Percentiles rank a stretch among this genome's conserved stretches.
Conservation (phyloP, 35 echinoderm and acorn worm genomes). For the Acanthaster planci region DNA sequence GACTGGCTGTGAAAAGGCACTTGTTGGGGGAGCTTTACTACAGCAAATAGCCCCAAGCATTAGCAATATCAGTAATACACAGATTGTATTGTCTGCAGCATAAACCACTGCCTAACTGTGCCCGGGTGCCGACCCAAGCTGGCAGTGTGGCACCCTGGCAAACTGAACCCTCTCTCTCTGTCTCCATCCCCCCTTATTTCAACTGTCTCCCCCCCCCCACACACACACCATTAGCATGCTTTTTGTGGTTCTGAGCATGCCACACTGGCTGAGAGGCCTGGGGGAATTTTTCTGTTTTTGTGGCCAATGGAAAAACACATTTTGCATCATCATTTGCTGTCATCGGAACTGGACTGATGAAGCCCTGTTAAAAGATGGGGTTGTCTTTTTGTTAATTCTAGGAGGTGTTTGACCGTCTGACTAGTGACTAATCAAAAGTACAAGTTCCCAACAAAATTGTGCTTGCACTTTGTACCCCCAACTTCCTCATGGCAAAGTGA, state of each 20-base stretch:
- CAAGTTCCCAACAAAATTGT: neutral
- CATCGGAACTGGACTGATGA: conserved; percentile 3
- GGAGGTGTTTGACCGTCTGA: conserved; percentile 20
- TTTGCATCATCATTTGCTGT: neutral
- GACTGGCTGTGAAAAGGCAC: neutral
- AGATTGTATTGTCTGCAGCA: neutral
- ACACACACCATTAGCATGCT: too few species aligned
- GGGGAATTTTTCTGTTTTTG: conserved; percentile 21
- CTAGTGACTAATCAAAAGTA: conserved; percentile 11
- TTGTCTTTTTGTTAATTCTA: conserved; percentile 27
- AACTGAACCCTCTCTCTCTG: neutral
- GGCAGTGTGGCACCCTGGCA: too few species aligned
- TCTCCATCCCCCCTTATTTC: neutral
- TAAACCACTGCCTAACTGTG: too few species aligned
- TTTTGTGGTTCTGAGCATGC: too few species aligned
- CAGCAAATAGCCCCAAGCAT: conserved; percentile 23
- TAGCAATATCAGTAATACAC: conserved; percentile 24
- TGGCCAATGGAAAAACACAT: conserved; percentile 18
- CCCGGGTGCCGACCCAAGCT: too few species aligned
- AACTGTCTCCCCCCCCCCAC: too few species aligned
- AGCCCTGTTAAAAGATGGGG: conserved; percentile 14
- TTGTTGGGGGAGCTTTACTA: conserved; percentile 21
- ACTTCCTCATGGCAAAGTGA: too few species aligned
- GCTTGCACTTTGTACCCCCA: too few species aligned
- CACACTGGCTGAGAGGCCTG: neutral